Evolutionary conservation across 2,888 invertebrate species (phyloP).

Genomic region (Thecocarcelia acutangulata): DNA sequence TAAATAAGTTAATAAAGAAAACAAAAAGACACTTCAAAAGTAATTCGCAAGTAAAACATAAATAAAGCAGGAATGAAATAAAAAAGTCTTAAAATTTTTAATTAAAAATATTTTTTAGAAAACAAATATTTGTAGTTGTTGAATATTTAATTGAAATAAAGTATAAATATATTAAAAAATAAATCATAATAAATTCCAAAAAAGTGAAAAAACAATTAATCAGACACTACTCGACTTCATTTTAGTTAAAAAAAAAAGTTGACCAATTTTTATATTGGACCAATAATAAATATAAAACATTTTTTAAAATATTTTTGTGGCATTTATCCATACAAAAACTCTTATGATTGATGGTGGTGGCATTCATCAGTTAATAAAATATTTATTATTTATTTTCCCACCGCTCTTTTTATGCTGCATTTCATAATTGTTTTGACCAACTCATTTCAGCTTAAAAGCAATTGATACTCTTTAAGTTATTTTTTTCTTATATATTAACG

Average conservation of each 20-base stretch:
- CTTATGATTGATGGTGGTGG: too few species aligned
- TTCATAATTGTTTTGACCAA: too few species aligned
- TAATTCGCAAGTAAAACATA: conserved; percentile 28
- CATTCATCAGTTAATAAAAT: too few species aligned
- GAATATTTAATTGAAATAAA: conserved; percentile 37
- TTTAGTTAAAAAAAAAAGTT: conserved; percentile 44
- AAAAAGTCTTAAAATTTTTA: conserved; percentile 29
- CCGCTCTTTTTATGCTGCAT: too few species aligned
- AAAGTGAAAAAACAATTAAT: conserved; percentile 64
- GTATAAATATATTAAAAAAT: background rate
- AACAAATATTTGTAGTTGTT: conserved; percentile 28
- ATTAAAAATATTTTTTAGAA: conserved; percentile 72
- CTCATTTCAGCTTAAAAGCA: too few species aligned
- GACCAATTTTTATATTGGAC: conserved; percentile 24
- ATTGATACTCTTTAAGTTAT: too few species aligned
- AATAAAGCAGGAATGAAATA: conserved; percentile 38
- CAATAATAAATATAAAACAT: background rate
- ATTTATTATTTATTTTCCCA: too few species aligned
- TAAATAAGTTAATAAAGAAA: conserved; percentile 20
- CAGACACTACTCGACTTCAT: conserved; percentile 62
- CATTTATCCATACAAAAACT: background rate
- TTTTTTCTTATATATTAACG: too few species aligned
- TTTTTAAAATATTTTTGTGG: background rate
- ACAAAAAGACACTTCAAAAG: conserved; percentile 43
- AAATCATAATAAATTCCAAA: conserved; percentile 18